A percentile compares a stretch with the other conserved stretches of the same genome.
Conservation (phyloP, 2,113 vertebrate species). For the Toxotes jaculatrix region DNA sequence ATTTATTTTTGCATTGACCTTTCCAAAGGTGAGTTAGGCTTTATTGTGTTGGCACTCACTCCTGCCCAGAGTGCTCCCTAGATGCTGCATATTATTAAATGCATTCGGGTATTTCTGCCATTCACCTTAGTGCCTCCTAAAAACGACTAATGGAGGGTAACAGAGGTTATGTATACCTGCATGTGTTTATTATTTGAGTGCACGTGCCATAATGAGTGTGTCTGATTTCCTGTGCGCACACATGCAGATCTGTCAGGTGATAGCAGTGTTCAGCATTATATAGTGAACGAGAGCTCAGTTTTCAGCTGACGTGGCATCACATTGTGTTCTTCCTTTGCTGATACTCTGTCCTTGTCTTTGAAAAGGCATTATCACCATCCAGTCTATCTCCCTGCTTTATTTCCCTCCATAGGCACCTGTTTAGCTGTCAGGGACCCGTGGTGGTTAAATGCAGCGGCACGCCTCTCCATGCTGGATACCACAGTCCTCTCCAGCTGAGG, state of each 20-base stretch:
- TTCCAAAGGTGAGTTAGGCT: constrained; percentile 24
- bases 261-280: constrained; percentile 13
- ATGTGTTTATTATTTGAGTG: background rate
- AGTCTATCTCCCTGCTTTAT: constrained; percentile 11
- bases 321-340: constrained; percentile 32
- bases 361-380: constrained; percentile 27
- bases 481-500: background rate
- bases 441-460: background rate
- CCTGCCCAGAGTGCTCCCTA: background rate
- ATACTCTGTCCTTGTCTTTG: constrained; percentile 51
- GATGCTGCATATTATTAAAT: constrained; percentile 21
- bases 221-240: constrained; percentile 9
- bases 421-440: background rate
- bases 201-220: background rate
- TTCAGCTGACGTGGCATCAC: constrained; percentile 57
- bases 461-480: background rate
- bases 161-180: background rate
- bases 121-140: background rate
- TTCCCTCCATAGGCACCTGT: constrained; percentile 17
- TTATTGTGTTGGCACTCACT: constrained; percentile 1
- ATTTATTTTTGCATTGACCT: constrained; percentile 50
- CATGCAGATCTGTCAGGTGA: constrained; percentile 32
- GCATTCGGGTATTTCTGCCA: constrained; percentile 3
- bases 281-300: constrained; percentile 45
- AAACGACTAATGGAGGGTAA: background rate